Percentiles rank a stretch among this genome's conserved stretches.
These are phyloP conservation scores for cat (Felis catus) DNA, from an alignment of 2,113 vertebrate species.

Conservation along the genomic window F.catus_Fca126_mat1.0 CM031414.1:65063001-65063500, in stretches of 20 bases:
- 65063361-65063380: not conserved
- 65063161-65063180: not conserved
- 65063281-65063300: not conserved
- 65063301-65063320: not conserved
- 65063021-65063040: constrained; percentile 52
- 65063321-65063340: not conserved
- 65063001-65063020: constrained; percentile 71
- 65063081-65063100: not conserved
- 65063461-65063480: not conserved
- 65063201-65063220: not conserved
- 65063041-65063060: not conserved
- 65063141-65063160: not conserved
- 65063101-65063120: not conserved
- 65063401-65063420: not conserved
- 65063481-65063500: not conserved
- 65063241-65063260: not conserved
- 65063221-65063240: not conserved
- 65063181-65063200: not conserved
- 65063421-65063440: fast-evolving
- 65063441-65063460: not conserved
- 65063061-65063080: fast-evolving
- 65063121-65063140: not conserved
- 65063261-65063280: not conserved
- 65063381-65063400: not conserved
- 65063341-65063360: not conserved